A percentile compares a stretch with the other conserved stretches of the same genome.
phyloP scores from a whole-genome alignment of 2,797 vertebrate species.

The Megaceryle alcyon region DNA sequence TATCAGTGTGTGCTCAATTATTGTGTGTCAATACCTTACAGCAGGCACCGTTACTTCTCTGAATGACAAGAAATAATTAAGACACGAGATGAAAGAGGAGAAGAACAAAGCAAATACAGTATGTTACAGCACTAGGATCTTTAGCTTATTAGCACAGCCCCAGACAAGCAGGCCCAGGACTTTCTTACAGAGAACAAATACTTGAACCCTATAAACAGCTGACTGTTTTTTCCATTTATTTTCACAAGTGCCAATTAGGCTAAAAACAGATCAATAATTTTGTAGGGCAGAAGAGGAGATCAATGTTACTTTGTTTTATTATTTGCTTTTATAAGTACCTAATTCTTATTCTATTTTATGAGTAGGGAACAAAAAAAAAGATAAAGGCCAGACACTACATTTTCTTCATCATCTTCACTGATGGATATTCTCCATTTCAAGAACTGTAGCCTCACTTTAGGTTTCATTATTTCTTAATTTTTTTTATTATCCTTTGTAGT shows the following conservation, averaged over 20 bases:
- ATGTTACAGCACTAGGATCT: background rate
- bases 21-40: background rate
- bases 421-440: slow-evolving; percentile 3
- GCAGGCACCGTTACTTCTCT: background rate
- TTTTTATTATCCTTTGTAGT: background rate
- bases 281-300: slow-evolving; percentile 26
- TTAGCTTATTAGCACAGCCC: slow-evolving; percentile 25
- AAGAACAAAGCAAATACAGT: slow-evolving; percentile 43
- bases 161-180: background rate
- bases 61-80: slow-evolving; percentile 7
- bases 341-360: background rate
- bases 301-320: slow-evolving; percentile 33
- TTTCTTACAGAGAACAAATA: slow-evolving; percentile 42
- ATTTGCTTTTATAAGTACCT: slow-evolving; percentile 1
- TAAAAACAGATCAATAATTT: slow-evolving; percentile 64
- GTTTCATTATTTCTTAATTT: background rate
- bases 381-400: background rate
- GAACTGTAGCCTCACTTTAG: background rate
- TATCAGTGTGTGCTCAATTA: background rate
- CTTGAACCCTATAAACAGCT: slow-evolving; percentile 37
- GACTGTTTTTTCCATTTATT: slow-evolving; percentile 51
- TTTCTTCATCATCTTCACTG: slow-evolving; percentile 25
- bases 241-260: slow-evolving; percentile 72
- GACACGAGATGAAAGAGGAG: slow-evolving; percentile 60
- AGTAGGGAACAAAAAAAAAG: background rate